Evolutionary conservation across 2,797 vertebrate species (phyloP).

Genomic region (Monodelphis domestica): DNA sequence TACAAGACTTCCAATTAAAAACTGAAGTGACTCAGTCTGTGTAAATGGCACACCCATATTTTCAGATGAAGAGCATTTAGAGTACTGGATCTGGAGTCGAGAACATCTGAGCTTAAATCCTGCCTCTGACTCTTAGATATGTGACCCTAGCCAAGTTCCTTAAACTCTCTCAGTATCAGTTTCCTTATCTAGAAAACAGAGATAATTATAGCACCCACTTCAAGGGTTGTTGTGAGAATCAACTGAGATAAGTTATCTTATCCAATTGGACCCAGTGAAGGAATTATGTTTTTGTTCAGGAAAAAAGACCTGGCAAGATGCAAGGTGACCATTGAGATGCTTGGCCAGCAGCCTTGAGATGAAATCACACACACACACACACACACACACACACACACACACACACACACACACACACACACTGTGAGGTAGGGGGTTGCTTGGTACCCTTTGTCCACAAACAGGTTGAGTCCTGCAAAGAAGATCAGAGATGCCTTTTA

Average conservation of each 20-base stretch:
- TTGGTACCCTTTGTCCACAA: background rate
- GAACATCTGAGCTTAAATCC: background rate
- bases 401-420: no score
- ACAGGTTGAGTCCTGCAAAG: slow-evolving; percentile 18
- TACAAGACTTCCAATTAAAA: background rate
- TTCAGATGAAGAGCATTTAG: background rate
- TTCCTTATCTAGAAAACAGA: background rate
- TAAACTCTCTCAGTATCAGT: background rate
- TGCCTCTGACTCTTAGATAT: background rate
- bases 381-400: no score
- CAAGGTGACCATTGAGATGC: background rate
- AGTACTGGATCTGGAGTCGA: background rate
- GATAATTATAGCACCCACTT: background rate
- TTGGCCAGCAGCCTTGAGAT: background rate
- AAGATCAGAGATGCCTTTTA: slow-evolving; percentile 27
- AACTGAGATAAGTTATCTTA: background rate
- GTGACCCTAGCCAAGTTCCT: no score
- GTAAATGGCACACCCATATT: background rate
- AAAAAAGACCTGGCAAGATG: background rate
- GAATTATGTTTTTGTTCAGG: background rate
- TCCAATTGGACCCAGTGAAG: background rate
- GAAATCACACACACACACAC: background rate
- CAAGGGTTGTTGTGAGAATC: background rate
- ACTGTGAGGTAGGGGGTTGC: background rate
- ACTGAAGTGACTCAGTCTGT: background rate